Base-by-base conservation (phyloP, 2,113 vertebrate genomes). In the Vanacampus margaritifer region DNA sequence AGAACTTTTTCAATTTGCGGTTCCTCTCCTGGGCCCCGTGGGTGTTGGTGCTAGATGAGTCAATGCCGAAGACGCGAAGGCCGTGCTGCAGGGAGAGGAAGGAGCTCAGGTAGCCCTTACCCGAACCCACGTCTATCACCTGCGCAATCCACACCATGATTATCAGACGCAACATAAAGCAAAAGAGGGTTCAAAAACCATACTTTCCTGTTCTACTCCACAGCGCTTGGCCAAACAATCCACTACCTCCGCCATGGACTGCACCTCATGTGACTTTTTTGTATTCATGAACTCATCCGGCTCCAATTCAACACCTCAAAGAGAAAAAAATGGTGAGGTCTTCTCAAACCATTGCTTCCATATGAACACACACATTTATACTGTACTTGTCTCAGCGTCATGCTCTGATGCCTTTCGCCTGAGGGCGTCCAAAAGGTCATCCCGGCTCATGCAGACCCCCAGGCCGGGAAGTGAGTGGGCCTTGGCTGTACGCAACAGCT, bases 211-310 rank as follows among this genome's bases (percentile, higher is more conserved):
- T 46, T 90, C 94, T 84, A 97, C 82, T 63, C 85, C 80, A 84
- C 86, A 96, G 51, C 79, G 85, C 73, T 84, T 89, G 0, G 94
- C 91, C 68, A 97, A 84, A 75, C 68, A 80, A 45, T 88, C 82
- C 63, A 97, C 91, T 50, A 96, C 85, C 72, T 95, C 92, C 63
- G 97, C 95, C 97, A 99, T 96, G 63, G 89, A 86, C 67, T 93
- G 91, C 64, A 99, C 97, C 91, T 99, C 97, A 79, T 99, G 97
- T 17, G 96, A 96, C 70, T 99, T 99, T 85, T 99, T 98, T 65
- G 81, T 90, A 86, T 93, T 98, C 97, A 99, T 99, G 78, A 99
- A 99, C 68, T 95, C 93, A 70, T 93, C 91, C 0, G 89, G 82
- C 78, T 92, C 93, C 58, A 95, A 50, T 74, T 62, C 87, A 82